phyloP scores from a whole-genome alignment of 1,140 invertebrate species.

The Papilio aristodemus region DNA sequence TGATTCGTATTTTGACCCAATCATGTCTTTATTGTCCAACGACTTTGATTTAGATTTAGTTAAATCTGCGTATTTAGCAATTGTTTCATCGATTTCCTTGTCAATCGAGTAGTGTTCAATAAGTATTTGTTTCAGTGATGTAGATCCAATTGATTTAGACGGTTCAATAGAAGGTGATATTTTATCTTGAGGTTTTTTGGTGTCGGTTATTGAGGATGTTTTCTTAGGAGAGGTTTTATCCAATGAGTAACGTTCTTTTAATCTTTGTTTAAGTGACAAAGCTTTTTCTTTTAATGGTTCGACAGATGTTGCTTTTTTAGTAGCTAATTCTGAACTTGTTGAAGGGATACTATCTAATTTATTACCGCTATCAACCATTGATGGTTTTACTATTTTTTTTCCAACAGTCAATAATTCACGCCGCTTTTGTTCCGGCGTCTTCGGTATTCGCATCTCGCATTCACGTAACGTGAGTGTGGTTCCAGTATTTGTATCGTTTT shows the following conservation, averaged over 20 bases:
- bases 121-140: conserved; percentile 26
- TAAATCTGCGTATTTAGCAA: conserved; percentile 31
- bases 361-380: neutral
- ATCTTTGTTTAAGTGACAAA: conserved; percentile 23
- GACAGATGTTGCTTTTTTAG: conserved; percentile 5
- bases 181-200: neutral
- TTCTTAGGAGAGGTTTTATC: conserved; percentile 5
- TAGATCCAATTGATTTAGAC: conserved; percentile 12
- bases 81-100: conserved; percentile 29
- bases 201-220: neutral
- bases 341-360: conserved; percentile 12
- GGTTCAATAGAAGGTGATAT: neutral
- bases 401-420: conserved; percentile 15
- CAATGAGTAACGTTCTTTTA: conserved; percentile 24
- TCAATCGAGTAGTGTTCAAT: conserved; percentile 30
- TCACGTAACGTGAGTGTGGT: neutral
- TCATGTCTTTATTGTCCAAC: conserved; percentile 8
- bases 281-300: conserved; percentile 20
- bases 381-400: conserved; percentile 6
- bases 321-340: neutral
- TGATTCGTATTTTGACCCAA: neutral
- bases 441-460: neutral
- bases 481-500: neutral
- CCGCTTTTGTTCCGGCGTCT: conserved; percentile 17
- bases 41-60: conserved; percentile 14